phyloP scores from a whole-genome alignment of 2,113 vertebrate genomes.

The Mungos mungo region DNA sequence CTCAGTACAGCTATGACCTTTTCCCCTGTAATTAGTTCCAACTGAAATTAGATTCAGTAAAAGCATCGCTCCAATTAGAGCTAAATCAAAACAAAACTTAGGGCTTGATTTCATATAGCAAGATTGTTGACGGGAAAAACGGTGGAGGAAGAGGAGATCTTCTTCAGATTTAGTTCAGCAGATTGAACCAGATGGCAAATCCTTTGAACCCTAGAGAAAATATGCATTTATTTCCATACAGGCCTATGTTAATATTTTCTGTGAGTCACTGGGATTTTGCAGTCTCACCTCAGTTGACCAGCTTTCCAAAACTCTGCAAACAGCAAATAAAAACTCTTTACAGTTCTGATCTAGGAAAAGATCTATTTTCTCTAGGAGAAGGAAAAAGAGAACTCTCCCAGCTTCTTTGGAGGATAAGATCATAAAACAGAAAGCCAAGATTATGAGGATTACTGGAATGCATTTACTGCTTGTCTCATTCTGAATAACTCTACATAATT shows the following conservation, averaged over 20 bases:
- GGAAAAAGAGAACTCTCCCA: not conserved
- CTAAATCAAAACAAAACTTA: slow-evolving; percentile 85
- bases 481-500: not conserved
- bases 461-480: not conserved
- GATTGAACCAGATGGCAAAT: slow-evolving; percentile 60
- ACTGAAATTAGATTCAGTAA: slow-evolving; percentile 87
- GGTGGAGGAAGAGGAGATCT: not conserved
- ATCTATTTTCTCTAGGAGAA: not conserved
- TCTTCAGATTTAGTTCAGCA: slow-evolving; percentile 66
- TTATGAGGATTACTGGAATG: not conserved
- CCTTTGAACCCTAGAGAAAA: slow-evolving; percentile 51
- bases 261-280: slow-evolving; percentile 7
- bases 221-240: slow-evolving; percentile 17
- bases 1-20: slow-evolving; percentile 84
- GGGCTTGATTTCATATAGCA: slow-evolving; percentile 75
- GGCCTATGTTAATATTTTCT: slow-evolving; percentile 32
- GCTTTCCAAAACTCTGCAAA: slow-evolving; percentile 33
- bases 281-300: slow-evolving; percentile 25
- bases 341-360: slow-evolving; percentile 31
- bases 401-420: not conserved
- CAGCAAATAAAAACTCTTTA: slow-evolving; percentile 29
- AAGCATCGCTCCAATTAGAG: slow-evolving; percentile 85
- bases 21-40: slow-evolving; percentile 86
- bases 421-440: slow-evolving; percentile 17
- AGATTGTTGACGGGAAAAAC: slow-evolving; percentile 61